A percentile compares a stretch with the other conserved stretches of the same genome.
Evolutionary conservation across 2,888 invertebrate genomes (phyloP).

Genomic region (Cosmia trapezina): DNA sequence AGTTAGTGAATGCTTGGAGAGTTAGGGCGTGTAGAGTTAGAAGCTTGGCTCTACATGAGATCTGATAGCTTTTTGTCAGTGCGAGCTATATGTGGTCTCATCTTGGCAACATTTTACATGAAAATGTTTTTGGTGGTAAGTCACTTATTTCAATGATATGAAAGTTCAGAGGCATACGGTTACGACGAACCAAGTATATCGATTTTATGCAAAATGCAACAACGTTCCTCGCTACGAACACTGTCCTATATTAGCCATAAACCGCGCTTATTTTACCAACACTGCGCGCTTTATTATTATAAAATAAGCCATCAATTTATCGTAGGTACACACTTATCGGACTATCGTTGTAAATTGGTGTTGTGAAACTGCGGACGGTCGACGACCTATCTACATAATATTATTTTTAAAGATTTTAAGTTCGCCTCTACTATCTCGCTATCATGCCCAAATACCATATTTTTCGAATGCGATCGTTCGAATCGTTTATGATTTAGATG

Average conservation of each 20-base stretch:
- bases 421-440: background rate
- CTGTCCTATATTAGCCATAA: slow-evolving; percentile 80
- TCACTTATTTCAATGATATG: slow-evolving; percentile 45
- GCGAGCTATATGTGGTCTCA: too few species aligned
- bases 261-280: slow-evolving; percentile 77
- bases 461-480: background rate
- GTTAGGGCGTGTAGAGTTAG: too few species aligned
- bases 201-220: slow-evolving; percentile 89
- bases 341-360: slow-evolving; percentile 68
- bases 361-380: slow-evolving; percentile 61
- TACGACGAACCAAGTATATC: slow-evolving; percentile 71
- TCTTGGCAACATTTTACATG: too few species aligned
- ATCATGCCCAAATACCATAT: background rate
- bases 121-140: too few species aligned
- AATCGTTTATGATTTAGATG: background rate
- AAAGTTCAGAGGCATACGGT: slow-evolving; percentile 62
- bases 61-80: too few species aligned
- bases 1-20: too few species aligned
- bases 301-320: slow-evolving; percentile 80
- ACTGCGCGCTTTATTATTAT: slow-evolving; percentile 74
- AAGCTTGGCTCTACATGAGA: too few species aligned
- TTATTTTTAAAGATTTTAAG: slow-evolving; percentile 34
- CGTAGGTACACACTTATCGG: slow-evolving; percentile 73
- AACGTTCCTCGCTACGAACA: slow-evolving; percentile 77
- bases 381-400: slow-evolving; percentile 25